These are phyloP conservation scores for Callosobruchus maculatus DNA, from an alignment of 2,888 invertebrate genomes.

Conservation along the genomic window DNA sequence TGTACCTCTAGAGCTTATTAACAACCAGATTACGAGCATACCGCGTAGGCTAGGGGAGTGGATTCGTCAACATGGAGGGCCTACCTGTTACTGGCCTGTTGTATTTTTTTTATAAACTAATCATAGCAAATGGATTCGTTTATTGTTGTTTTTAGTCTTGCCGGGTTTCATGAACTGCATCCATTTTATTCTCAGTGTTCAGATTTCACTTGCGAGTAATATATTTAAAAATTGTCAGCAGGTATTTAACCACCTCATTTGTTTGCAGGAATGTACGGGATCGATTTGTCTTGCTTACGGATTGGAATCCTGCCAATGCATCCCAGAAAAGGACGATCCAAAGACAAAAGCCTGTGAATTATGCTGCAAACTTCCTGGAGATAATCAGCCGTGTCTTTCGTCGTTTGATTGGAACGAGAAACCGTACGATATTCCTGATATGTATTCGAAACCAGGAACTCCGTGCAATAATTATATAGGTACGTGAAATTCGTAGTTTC, in stretches of 20 bases:
- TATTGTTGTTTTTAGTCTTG: too few relatives aligned
- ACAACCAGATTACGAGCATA: too few relatives aligned
- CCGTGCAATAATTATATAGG: conserved; percentile 81
- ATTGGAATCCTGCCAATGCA: conserved; percentile 92
- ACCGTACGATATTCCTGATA: conserved; percentile 88
- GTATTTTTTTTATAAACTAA: too few relatives aligned
- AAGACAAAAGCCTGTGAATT: conserved; percentile 88
- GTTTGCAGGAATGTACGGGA: conserved; percentile 82
- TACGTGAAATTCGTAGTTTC: background rate
- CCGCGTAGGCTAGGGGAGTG: too few relatives aligned
- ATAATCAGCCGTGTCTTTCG: conserved; percentile 77
- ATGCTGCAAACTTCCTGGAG: conserved; percentile 85
- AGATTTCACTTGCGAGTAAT: too few relatives aligned
- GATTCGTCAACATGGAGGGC: too few relatives aligned
- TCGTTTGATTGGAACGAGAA: conserved; percentile 87
- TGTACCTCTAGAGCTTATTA: too few relatives aligned
- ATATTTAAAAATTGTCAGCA: too few relatives aligned
- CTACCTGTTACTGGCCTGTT: too few relatives aligned
- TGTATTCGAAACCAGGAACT: conserved; percentile 90
- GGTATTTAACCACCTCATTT: background rate
- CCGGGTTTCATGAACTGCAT: too few relatives aligned
- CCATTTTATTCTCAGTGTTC: too few relatives aligned
- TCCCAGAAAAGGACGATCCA: conserved; percentile 72
- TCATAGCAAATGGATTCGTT: too few relatives aligned
- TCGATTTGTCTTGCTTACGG: conserved; percentile 97